Conservation (phyloP, 2,797 vertebrate genomes). For the Hypotaenidia okinawae region DNA sequence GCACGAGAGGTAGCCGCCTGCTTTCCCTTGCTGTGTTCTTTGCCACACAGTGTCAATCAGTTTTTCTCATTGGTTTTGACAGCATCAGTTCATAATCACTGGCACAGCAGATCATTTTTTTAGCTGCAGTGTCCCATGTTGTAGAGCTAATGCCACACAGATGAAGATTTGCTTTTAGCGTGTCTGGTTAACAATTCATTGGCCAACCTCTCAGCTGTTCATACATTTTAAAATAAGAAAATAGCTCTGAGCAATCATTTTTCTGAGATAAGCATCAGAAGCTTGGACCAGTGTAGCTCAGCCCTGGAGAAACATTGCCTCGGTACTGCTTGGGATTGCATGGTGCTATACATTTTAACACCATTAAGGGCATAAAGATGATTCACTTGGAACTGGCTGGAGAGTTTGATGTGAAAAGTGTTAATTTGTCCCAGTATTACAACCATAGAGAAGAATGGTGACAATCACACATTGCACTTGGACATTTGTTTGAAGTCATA, state of each 20-base stretch:
- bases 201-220: background rate
- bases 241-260: slow-evolving; percentile 24
- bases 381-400: background rate
- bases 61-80: background rate
- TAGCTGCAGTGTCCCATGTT: background rate
- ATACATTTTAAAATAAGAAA: slow-evolving; percentile 33
- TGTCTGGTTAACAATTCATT: slow-evolving; percentile 11
- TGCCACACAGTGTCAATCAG: background rate
- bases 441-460: background rate
- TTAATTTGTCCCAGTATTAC: background rate
- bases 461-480: background rate
- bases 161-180: background rate
- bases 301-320: background rate
- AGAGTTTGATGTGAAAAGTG: background rate
- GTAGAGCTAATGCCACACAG: background rate
- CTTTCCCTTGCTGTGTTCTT: background rate
- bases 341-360: background rate
- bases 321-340: background rate
- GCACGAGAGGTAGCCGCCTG: background rate
- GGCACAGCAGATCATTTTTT: background rate
- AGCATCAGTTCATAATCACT: background rate
- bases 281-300: background rate
- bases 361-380: background rate
- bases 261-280: slow-evolving; percentile 12
- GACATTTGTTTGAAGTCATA: background rate